These are phyloP conservation scores for Prostheceraeus crozeri DNA, from an alignment of 2,888 invertebrate genomes.

Conservation along the genomic window DNA sequence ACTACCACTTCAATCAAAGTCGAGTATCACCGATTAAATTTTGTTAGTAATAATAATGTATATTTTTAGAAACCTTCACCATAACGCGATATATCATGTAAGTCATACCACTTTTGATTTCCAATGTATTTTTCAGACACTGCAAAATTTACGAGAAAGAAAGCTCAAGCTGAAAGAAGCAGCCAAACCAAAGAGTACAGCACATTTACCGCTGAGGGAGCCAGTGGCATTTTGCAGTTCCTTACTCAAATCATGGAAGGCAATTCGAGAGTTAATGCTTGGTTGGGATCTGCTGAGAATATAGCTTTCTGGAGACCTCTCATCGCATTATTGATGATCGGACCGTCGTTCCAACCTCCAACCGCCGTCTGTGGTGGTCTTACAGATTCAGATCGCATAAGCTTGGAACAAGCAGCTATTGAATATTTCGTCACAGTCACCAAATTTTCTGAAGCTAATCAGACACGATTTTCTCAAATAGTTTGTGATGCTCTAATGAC, in stretches of 20 bases:
- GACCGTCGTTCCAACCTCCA: constrained; percentile 60
- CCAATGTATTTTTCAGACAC: too few relatives aligned
- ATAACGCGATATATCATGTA: too few relatives aligned
- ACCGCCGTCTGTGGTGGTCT: constrained; percentile 22
- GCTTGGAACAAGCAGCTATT: constrained; percentile 64
- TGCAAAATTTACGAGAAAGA: too few relatives aligned
- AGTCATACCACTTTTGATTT: too few relatives aligned
- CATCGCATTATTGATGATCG: constrained; percentile 61
- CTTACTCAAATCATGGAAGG: constrained; percentile 73
- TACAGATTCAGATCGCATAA: background rate
- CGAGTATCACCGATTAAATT: too few relatives aligned
- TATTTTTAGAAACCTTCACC: too few relatives aligned
- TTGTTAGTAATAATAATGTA: too few relatives aligned
- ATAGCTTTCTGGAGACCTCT: constrained; percentile 77
- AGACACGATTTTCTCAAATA: constrained; percentile 71
- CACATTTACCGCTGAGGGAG: constrained; percentile 50
- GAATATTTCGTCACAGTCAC: constrained; percentile 74
- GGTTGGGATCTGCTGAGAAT: constrained; percentile 73
- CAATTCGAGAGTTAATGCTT: constrained; percentile 67
- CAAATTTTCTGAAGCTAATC: constrained; percentile 75
- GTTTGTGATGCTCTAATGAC: constrained; percentile 68
- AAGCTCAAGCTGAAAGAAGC: too few relatives aligned
- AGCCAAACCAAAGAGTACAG: too few relatives aligned
- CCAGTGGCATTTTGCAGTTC: constrained; percentile 64
- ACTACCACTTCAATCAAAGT: too few relatives aligned